These are phyloP conservation scores for Danaus melanippus DNA, from an alignment of 1,140 invertebrate species.

Conservation along the genomic window DNA sequence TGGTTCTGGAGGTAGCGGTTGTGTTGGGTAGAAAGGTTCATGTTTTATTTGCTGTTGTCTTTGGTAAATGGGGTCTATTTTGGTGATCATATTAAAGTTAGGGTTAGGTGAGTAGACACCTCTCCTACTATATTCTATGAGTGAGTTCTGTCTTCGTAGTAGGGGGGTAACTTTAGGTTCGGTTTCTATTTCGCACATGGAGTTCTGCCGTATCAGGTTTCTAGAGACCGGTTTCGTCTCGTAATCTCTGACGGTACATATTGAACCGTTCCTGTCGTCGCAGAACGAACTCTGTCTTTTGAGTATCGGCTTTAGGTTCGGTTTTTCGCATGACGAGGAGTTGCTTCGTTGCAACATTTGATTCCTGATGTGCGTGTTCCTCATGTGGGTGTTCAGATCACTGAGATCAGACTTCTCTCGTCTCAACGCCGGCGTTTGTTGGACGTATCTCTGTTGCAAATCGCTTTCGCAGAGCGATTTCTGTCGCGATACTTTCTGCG, in stretches of 20 bases:
- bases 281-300: conserved; percentile 70
- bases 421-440: conserved; percentile 51
- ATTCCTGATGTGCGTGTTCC: conserved; percentile 57
- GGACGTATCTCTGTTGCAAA: conserved; percentile 54
- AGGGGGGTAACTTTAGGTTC: conserved; percentile 70
- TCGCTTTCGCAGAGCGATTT: conserved; percentile 68
- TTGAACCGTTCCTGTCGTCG: conserved; percentile 57
- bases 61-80: conserved; percentile 72
- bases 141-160: conserved; percentile 68
- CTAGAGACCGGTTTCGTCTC: conserved; percentile 53
- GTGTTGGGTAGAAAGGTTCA: conserved; percentile 66
- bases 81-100: conserved; percentile 71
- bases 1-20: conserved; percentile 67
- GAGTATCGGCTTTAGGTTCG: conserved; percentile 61
- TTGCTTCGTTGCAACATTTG: conserved; percentile 69
- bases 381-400: conserved; percentile 51
- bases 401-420: conserved; percentile 64
- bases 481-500: conserved; percentile 65
- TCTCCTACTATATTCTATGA: conserved; percentile 69
- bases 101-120: conserved; percentile 56
- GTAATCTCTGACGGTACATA: conserved; percentile 62
- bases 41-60: conserved; percentile 66
- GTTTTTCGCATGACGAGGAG: conserved; percentile 68
- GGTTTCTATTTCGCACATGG: conserved; percentile 70
- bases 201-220: conserved; percentile 61